A percentile compares a stretch with the other conserved stretches of the same genome.
phyloP scores from a whole-genome alignment of 2,113 vertebrate species.

The Dasyurus viverrinus region DNA sequence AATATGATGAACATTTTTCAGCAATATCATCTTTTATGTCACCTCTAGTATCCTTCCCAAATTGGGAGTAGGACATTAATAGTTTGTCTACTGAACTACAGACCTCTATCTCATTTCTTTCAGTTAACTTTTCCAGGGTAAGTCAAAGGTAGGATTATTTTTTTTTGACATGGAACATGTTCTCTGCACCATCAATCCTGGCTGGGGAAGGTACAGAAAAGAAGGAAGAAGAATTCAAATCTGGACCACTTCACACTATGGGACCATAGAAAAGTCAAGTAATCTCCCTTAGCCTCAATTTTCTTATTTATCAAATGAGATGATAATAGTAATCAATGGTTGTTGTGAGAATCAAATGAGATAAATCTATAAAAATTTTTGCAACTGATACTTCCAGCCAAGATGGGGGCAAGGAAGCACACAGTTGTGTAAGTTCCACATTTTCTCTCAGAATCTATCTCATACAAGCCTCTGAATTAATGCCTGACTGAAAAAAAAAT shows the following conservation, averaged over 20 bases:
- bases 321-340: neutral
- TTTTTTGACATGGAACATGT: neutral
- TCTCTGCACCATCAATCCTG: neutral
- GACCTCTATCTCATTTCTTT: neutral
- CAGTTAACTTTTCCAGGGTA: neutral
- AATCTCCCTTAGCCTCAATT: neutral
- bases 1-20: neutral
- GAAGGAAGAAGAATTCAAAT: neutral
- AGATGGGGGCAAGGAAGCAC: too few relatives aligned
- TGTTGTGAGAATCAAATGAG: neutral
- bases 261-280: neutral
- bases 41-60: neutral
- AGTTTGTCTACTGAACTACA: neutral
- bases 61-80: neutral
- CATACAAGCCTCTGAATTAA: too few relatives aligned
- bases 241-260: neutral
- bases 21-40: neutral
- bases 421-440: too few relatives aligned
- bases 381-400: too few relatives aligned
- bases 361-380: neutral
- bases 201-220: neutral
- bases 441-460: too few relatives aligned
- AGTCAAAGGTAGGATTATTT: neutral
- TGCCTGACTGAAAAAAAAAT: too few relatives aligned
- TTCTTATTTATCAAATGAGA: neutral